Evolutionary conservation across 2,888 invertebrate species (phyloP).

Genomic region (Mamestra brassicae): DNA sequence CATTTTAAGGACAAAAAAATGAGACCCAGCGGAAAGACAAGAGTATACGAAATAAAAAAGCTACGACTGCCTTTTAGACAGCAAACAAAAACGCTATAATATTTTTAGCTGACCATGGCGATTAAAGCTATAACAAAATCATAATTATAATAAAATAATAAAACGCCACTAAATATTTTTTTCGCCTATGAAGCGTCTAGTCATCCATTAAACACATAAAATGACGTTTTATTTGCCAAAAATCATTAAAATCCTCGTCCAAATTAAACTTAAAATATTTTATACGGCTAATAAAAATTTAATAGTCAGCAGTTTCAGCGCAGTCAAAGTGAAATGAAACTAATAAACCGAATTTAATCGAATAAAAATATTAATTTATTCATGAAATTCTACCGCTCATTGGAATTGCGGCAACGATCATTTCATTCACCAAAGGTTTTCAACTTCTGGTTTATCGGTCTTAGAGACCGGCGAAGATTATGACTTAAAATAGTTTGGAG

Average conservation of each 20-base stretch:
- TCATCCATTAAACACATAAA: constrained; percentile 35
- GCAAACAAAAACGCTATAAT: neutral
- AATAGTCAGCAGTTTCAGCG: constrained; percentile 36
- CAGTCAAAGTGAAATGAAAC: constrained; percentile 51
- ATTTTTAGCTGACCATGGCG: neutral
- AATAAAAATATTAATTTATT: constrained; percentile 60
- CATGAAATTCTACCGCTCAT: constrained; percentile 36
- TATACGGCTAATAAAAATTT: constrained; percentile 54
- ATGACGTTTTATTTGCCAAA: constrained; percentile 50
- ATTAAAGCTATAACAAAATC: neutral
- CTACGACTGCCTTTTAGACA: neutral
- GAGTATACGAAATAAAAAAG: neutral
- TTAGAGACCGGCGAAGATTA: neutral
- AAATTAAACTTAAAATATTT: constrained; percentile 54
- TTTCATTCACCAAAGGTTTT: constrained; percentile 27
- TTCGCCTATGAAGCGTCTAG: constrained; percentile 4
- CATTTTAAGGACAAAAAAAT: too few relatives aligned
- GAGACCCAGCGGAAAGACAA: neutral
- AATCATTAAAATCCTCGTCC: constrained; percentile 30
- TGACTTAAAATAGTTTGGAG: neutral
- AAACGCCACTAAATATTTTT: constrained; percentile 17
- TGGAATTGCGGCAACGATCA: constrained; percentile 17
- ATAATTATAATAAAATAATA: neutral
- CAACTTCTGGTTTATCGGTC: constrained; percentile 1
- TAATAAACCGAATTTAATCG: constrained; percentile 47